phyloP scores from a whole-genome alignment of 2,113 vertebrate genomes.

The Seriola rivoliana region DNA sequence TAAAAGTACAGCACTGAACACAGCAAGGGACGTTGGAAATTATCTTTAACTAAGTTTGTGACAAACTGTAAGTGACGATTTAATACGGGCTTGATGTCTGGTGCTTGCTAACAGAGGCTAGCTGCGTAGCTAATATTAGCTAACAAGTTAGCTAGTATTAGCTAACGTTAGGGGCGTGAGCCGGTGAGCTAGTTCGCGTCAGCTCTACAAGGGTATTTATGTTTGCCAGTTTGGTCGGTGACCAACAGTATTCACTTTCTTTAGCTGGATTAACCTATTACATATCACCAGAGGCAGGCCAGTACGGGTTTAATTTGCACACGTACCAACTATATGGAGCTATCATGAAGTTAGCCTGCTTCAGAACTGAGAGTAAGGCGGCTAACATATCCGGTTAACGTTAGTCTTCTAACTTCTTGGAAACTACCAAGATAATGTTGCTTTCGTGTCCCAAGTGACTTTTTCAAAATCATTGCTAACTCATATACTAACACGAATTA shows the following conservation, averaged over 20 bases:
- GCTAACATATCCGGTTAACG: not conserved
- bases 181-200: not conserved
- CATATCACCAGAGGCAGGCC: not conserved
- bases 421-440: not conserved
- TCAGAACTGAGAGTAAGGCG: not conserved
- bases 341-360: slow-evolving; percentile 28
- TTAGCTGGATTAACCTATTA: not conserved
- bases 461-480: not conserved
- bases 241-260: not conserved
- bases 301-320: not conserved
- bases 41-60: not conserved
- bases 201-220: not conserved
- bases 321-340: not conserved
- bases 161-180: slow-evolving; percentile 46
- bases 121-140: slow-evolving; percentile 39
- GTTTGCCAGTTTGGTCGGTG: not conserved
- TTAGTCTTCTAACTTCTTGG: not conserved
- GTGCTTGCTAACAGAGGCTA: slow-evolving; percentile 6
- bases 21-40: slow-evolving; percentile 9
- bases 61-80: slow-evolving; percentile 56
- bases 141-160: slow-evolving; percentile 54
- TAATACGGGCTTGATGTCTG: not conserved
- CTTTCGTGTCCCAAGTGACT: not conserved
- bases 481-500: not conserved
- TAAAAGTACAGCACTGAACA: slow-evolving; percentile 11